These are phyloP conservation scores for Pelobates fuscus DNA, from an alignment of 2,113 vertebrate species.

Conservation along the genomic window DNA sequence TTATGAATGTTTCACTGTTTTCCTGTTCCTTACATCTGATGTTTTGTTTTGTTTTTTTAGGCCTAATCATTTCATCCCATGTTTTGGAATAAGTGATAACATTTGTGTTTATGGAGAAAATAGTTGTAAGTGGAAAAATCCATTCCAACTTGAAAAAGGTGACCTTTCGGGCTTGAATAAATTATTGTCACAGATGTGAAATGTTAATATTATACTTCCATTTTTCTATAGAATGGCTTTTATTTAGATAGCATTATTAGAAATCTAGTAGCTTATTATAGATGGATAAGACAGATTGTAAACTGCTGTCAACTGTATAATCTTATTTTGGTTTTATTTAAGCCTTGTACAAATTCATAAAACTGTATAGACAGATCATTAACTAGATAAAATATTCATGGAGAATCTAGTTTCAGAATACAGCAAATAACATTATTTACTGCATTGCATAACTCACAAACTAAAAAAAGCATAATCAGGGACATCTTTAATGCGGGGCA, in stretches of 20 bases:
- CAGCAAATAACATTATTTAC: too few relatives aligned
- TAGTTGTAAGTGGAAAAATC: slow-evolving; percentile 8
- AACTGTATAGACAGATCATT: too few relatives aligned
- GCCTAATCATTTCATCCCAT: background rate
- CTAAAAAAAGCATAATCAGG: too few relatives aligned
- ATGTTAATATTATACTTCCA: slow-evolving; percentile 13
- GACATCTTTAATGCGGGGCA: too few relatives aligned
- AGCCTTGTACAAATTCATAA: too few relatives aligned
- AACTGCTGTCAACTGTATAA: too few relatives aligned
- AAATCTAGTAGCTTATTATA: background rate
- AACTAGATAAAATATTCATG: too few relatives aligned
- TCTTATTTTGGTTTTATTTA: too few relatives aligned
- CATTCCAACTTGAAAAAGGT: background rate
- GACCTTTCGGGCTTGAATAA: background rate
- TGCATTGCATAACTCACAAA: too few relatives aligned
- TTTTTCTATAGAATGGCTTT: slow-evolving; percentile 4
- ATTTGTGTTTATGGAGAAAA: slow-evolving; percentile 19
- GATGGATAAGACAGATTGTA: background rate
- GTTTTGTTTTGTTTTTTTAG: background rate
- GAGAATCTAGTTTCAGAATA: too few relatives aligned
- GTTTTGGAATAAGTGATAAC: background rate
- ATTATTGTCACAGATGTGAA: slow-evolving; percentile 11
- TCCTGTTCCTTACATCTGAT: slow-evolving; percentile 3
- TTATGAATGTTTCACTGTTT: slow-evolving; percentile 11
- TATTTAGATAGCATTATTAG: background rate